phyloP scores from a whole-genome alignment of 2,797 vertebrate genomes.

The Lerista edwardsae region DNA sequence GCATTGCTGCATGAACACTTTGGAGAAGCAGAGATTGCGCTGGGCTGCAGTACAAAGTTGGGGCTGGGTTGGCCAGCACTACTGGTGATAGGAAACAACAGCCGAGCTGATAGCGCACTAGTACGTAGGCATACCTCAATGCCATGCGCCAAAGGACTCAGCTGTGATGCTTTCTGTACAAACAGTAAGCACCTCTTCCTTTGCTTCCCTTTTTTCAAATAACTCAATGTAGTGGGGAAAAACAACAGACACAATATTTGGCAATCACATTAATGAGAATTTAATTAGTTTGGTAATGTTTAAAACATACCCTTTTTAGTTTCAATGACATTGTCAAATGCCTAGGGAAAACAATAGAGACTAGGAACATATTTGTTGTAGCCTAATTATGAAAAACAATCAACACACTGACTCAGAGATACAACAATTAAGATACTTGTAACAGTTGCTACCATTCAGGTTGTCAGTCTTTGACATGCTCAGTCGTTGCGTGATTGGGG shows the following conservation, averaged over 20 bases:
- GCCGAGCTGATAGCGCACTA: neutral
- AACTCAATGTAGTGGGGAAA: neutral
- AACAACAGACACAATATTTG: conserved; percentile 8
- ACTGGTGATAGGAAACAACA: no score
- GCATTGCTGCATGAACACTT: no score
- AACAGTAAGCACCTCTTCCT: neutral
- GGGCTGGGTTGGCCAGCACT: neutral
- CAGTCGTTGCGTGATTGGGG: neutral
- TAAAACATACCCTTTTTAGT: neutral
- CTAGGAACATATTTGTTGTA: conserved; percentile 12
- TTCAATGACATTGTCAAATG: conserved; percentile 28
- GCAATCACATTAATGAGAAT: neutral
- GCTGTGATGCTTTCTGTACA: neutral
- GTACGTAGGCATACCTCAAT: neutral
- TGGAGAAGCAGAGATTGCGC: neutral
- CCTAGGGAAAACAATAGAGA: conserved; percentile 11
- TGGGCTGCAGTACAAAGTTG: neutral
- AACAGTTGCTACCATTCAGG: conserved; percentile 7
- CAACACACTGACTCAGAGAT: neutral
- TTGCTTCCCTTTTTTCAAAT: neutral
- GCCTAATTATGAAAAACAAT: conserved; percentile 18
- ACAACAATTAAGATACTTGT: conserved; percentile 4
- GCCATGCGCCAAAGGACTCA: neutral
- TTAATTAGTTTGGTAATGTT: conserved; percentile 21
- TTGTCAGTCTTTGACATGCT: neutral